Base-by-base conservation (phyloP, 1,140 invertebrate genomes). In the Platyura marginata region DNA sequence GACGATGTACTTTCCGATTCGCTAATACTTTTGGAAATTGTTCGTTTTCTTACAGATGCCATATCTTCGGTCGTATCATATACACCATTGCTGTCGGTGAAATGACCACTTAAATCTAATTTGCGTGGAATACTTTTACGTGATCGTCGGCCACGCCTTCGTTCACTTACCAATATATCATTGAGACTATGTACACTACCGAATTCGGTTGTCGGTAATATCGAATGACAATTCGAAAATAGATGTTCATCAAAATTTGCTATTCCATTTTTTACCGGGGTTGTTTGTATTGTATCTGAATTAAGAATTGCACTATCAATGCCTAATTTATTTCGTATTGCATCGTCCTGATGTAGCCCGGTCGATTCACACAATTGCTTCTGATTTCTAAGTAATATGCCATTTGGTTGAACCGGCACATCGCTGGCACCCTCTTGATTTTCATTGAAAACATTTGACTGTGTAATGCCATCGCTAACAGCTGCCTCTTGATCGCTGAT, bases 1-100 rank as follows among this genome's bases (percentile, higher is more conserved):
- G 63, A 63, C 23, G 63, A 64, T 40, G 58, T 60, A 40, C 62
- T 59, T 25, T 66, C 64, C 18, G 49, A 49, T 46, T 54, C 46
- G 34, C 43, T 47, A 5, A 38, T 20, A 18, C 44, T 45, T 42
- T 45, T 41, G 11, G 39, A 41, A 18, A 36, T 16, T 32, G 39
- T 45, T 18, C 46, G 48, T 43, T 51, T 50, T 32, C 51, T 46
- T n/a, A 46, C 44, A 19, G n/a, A 15, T 35, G 15, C 15, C 13
- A 19, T 19, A 16, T 29, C 21, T 21, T 15, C 37, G n/a, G 20
- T 9, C 20, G 10, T 18, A 19, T 29, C 18, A 3, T n/a, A 5
- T 11, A 18, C 36, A 38, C 16, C 6, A 18, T 38, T 18, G 3
- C 9, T 18, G 11, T 38, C 36, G 18, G n/a, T 18, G 36, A 21